Conservation (phyloP, 1,140 invertebrate genomes). For the Drosophila orena region DNA sequence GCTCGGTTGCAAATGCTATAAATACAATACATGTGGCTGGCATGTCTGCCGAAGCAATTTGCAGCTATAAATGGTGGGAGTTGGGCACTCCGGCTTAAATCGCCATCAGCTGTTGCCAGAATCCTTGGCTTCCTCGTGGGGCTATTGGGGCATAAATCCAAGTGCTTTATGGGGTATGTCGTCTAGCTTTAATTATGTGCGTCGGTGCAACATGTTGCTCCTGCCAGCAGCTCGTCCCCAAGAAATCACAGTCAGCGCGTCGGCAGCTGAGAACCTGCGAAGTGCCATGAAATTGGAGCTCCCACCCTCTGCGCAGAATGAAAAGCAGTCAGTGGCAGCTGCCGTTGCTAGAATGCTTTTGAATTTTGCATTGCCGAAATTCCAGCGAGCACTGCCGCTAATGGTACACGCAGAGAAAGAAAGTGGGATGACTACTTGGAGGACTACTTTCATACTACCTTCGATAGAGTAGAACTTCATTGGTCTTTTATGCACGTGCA, state of each 20-base stretch:
- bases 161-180: constrained; percentile 5
- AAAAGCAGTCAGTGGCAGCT: constrained; percentile 50
- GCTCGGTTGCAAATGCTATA: constrained; percentile 58
- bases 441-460: no score
- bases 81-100: constrained; percentile 33
- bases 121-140: constrained; percentile 19
- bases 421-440: neutral
- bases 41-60: constrained; percentile 70
- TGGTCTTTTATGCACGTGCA: neutral
- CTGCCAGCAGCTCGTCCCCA: constrained; percentile 22
- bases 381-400: constrained; percentile 35
- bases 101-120: constrained; percentile 66
- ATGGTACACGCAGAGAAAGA: constrained; percentile 28
- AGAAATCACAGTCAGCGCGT: constrained; percentile 36
- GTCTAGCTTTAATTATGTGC: constrained; percentile 63
- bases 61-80: constrained; percentile 66
- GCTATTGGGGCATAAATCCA: neutral
- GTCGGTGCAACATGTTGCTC: constrained; percentile 62
- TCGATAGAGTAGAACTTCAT: neutral
- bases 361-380: constrained; percentile 60
- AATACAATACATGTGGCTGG: constrained; percentile 79
- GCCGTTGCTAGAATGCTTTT: constrained; percentile 67
- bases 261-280: constrained; percentile 54
- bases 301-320: neutral
- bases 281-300: constrained; percentile 28